phyloP scores from a whole-genome alignment of 2,888 invertebrate genomes.

The Venustoraphidia nigricollis region DNA sequence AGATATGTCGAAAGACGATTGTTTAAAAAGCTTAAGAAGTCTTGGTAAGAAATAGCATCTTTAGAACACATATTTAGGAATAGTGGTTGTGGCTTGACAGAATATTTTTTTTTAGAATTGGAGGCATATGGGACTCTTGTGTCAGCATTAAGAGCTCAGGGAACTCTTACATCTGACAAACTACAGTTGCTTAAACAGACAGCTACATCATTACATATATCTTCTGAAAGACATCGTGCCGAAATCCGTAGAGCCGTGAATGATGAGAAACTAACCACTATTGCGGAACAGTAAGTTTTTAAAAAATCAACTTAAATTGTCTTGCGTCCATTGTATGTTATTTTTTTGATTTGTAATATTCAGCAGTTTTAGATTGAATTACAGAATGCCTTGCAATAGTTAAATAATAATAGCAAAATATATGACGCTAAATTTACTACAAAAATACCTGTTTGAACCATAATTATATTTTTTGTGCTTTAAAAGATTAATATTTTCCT shows the following conservation, averaged over 20 bases:
- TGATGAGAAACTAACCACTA: constrained; percentile 76
- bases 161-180: constrained; percentile 70
- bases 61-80: background rate
- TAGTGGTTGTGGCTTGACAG: background rate
- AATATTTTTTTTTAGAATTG: constrained; percentile 48
- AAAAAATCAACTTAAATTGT: no score
- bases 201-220: constrained; percentile 68
- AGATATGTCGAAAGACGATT: constrained; percentile 80
- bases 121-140: constrained; percentile 85
- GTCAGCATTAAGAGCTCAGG: constrained; percentile 84
- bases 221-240: constrained; percentile 80
- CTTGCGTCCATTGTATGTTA: constrained; percentile 18
- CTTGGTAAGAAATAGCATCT: constrained; percentile 44
- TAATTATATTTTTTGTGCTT: no score
- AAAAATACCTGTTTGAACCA: no score
- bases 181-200: constrained; percentile 71
- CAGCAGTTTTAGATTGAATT: no score
- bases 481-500: no score
- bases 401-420: no score
- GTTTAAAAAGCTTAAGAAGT: constrained; percentile 72
- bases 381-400: no score
- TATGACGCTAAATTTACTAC: no score
- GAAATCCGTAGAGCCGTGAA: constrained; percentile 84
- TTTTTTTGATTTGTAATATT: constrained; percentile 1
- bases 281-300: constrained; percentile 66